phyloP scores from a whole-genome alignment of 30 jellyfish, hydroid and myxozoan genomes.

The Clytia hemisphaerica region DNA sequence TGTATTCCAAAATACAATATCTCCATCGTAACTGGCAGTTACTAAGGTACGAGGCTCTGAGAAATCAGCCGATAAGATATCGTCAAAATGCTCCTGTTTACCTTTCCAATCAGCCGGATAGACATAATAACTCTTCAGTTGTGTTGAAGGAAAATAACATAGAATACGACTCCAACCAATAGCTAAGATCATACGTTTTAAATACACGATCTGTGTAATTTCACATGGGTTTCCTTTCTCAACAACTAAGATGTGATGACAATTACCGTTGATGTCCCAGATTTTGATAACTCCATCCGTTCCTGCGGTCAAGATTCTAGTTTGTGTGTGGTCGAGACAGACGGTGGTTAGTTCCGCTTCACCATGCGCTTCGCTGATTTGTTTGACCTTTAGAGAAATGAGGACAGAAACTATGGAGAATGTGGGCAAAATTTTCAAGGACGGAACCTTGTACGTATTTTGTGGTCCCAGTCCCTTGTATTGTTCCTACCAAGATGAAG shows the following conservation, averaged over 20 bases:
- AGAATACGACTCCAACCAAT: slow-evolving; percentile 70
- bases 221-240: slow-evolving; percentile 87
- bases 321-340: slow-evolving; percentile 54
- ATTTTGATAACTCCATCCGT: slow-evolving; percentile 84
- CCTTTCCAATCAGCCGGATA: slow-evolving; percentile 80
- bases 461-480: no score
- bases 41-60: slow-evolving; percentile 69
- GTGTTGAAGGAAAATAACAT: slow-evolving; percentile 51
- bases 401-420: no score
- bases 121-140: slow-evolving; percentile 42
- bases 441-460: no score
- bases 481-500: no score
- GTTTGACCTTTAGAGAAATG: no score
- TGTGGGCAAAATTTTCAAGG: no score
- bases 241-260: slow-evolving; percentile 67
- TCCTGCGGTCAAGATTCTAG: slow-evolving; percentile 74
- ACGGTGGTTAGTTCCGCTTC: slow-evolving; percentile 80
- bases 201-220: slow-evolving; percentile 44
- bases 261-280: slow-evolving; percentile 92
- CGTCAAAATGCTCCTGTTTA: slow-evolving; percentile 76
- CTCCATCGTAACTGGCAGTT: slow-evolving; percentile 87
- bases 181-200: slow-evolving; percentile 54
- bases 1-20: slow-evolving; percentile 76
- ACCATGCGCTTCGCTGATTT: slow-evolving; percentile 86
- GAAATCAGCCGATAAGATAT: slow-evolving; percentile 58